These are phyloP conservation scores for Sinodicranocentrus sp. DNA, from an alignment of 2,888 invertebrate species.

Conservation along the genomic window DNA sequence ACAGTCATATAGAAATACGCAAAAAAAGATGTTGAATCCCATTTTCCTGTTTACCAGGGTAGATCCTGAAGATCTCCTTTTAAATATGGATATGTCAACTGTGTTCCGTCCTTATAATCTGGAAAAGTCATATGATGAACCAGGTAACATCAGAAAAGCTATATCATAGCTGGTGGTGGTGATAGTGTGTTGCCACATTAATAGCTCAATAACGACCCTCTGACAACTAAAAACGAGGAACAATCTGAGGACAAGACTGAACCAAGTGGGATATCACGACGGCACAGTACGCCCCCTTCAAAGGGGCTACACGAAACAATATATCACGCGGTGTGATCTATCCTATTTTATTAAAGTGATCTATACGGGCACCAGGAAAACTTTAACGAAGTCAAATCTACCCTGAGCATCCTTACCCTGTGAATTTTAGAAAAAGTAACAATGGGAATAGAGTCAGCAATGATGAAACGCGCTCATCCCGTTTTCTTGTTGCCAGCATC, in stretches of 20 bases:
- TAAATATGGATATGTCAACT: too few relatives aligned
- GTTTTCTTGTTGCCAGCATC: conserved; percentile 3
- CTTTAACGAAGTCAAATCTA: background rate
- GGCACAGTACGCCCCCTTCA: conserved; percentile 23
- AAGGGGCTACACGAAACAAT: conserved; percentile 48
- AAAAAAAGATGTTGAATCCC: background rate
- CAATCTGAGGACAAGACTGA: conserved; percentile 29
- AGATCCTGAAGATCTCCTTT: too few relatives aligned
- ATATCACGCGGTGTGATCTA: conserved; percentile 43
- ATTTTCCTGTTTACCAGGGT: background rate
- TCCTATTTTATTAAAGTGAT: conserved; percentile 33
- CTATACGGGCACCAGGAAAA: background rate
- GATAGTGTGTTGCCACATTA: conserved; percentile 32
- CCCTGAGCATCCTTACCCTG: background rate
- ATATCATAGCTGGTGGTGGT: conserved; percentile 3
- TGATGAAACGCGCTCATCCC: background rate
- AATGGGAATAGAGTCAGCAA: background rate
- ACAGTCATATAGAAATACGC: too few relatives aligned
- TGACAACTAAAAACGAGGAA: conserved; percentile 33
- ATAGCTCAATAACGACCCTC: conserved; percentile 34
- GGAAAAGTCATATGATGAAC: conserved; percentile 13
- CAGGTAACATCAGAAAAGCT: background rate
- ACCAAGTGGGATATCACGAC: conserved; percentile 54
- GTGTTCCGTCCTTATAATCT: conserved; percentile 11
- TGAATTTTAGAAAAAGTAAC: background rate